phyloP scores from a whole-genome alignment of 2,888 invertebrate species.

The Amiota mariae region DNA sequence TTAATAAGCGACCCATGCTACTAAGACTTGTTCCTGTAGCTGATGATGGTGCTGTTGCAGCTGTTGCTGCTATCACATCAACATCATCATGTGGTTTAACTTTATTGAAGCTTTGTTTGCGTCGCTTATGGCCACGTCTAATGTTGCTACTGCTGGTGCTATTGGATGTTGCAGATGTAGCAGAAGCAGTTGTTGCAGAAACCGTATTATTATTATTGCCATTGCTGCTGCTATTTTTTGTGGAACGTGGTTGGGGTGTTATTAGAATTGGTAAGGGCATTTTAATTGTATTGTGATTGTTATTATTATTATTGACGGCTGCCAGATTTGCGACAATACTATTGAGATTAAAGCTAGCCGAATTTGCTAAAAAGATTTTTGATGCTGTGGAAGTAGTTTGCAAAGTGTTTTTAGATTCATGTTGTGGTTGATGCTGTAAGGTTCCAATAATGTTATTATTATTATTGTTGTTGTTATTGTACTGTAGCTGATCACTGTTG shows the following conservation, averaged over 20 bases:
- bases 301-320: constrained; percentile 55
- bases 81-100: background rate
- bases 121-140: constrained; percentile 36
- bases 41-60: constrained; percentile 10
- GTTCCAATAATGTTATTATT: constrained; percentile 32
- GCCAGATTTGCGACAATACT: constrained; percentile 45
- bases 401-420: constrained; percentile 24
- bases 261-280: constrained; percentile 60
- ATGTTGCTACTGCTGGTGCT: constrained; percentile 35
- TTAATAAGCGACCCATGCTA: constrained; percentile 35
- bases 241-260: constrained; percentile 38
- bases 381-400: background rate
- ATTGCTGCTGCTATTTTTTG: background rate
- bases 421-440: constrained; percentile 31
- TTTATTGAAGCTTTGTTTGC: constrained; percentile 8
- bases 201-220: background rate
- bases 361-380: constrained; percentile 43
- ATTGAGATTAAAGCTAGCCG: constrained; percentile 41
- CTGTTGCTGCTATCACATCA: background rate
- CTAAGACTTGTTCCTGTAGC: no score
- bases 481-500: constrained; percentile 35
- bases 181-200: background rate
- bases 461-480: constrained; percentile 46
- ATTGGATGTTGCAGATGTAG: constrained; percentile 7
- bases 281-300: constrained; percentile 52